Evolutionary conservation across 2,888 invertebrate species (phyloP), one percentile per base, ranked within the genome.

Genomic region (Platynereis dumerilii): DNA sequence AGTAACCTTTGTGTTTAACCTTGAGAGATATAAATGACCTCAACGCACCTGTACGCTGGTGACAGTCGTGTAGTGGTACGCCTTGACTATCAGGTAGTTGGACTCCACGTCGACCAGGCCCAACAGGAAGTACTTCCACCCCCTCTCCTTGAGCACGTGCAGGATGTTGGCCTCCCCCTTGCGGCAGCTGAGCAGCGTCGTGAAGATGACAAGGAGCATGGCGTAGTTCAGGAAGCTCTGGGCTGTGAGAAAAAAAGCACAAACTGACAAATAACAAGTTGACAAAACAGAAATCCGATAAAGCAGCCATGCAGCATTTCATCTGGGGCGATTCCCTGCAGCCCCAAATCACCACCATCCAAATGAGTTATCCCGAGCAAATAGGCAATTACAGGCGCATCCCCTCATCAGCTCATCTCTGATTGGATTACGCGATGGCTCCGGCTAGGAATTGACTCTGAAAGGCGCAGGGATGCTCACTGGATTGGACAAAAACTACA

Each of bases 101-200:
- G 93, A 93, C 85, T 93, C 92, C n/a, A 94, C 93, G 80, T 94
- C 93, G 68, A 92, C 87, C 58, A 90, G 84, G 34, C 92, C 91
- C 17, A 93, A 87, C 71, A 93, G 84, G 68, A 92, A 85, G 76
- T 93, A 90, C 73, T 92, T 88, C 91, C 91, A 92, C 79, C 90
- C 91, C 81, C 91, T 88, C 78, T 88, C 87, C 74, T 88, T 87
- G 15, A 92, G 83, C 55, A 90, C 87, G 57, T 88, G 87, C 72
- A 89, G 87, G 53, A 91, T 83, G 67, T 88, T 88, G 65, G 86
- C 85, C 54, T 88, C 88, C 5, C 86, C 88, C 17, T 63, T 68
- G 74, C 89, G 88, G 84, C 91, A 92, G 1, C 91, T 89, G 77
- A 93, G 85, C 83, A 90, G 89, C 64, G 91, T 90, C 55, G 91